These are phyloP conservation scores for Atherinosoma microstoma DNA, from an alignment of 2,797 vertebrate species.

Conservation along the genomic window DNA sequence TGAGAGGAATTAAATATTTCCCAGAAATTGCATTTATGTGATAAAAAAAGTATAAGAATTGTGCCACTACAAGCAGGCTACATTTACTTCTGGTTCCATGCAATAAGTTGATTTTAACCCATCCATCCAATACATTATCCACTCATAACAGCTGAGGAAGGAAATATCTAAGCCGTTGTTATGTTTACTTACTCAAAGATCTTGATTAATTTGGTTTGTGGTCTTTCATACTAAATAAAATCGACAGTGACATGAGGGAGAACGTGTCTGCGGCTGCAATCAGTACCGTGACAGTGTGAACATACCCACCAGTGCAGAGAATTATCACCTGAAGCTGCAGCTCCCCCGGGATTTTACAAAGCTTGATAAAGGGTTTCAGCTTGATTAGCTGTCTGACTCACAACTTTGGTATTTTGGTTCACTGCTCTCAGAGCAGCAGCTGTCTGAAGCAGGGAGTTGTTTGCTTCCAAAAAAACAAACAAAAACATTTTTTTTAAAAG, in stretches of 20 bases:
- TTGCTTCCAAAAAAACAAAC: slow-evolving; percentile 3
- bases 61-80: neutral
- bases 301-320: neutral
- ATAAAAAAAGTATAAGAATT: neutral
- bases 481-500: neutral
- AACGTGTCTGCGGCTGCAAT: neutral
- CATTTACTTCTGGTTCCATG: neutral
- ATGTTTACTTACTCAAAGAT: neutral
- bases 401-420: slow-evolving; percentile 10
- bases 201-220: neutral
- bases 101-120: neutral
- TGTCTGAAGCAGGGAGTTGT: slow-evolving; percentile 21
- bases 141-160: neutral
- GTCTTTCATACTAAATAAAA: neutral
- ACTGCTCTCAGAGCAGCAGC: neutral
- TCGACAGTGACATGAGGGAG: neutral
- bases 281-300: slow-evolving; percentile 8
- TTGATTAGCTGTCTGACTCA: slow-evolving; percentile 16
- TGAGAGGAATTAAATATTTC: neutral
- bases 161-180: neutral
- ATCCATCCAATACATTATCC: neutral
- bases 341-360: neutral
- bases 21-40: neutral
- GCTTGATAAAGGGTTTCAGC: slow-evolving; percentile 19
- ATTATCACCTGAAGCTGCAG: slow-evolving; percentile 23